These are phyloP conservation scores for Phalloptychus januarius DNA, from an alignment of 2,797 vertebrate genomes.

Conservation along the genomic window DNA sequence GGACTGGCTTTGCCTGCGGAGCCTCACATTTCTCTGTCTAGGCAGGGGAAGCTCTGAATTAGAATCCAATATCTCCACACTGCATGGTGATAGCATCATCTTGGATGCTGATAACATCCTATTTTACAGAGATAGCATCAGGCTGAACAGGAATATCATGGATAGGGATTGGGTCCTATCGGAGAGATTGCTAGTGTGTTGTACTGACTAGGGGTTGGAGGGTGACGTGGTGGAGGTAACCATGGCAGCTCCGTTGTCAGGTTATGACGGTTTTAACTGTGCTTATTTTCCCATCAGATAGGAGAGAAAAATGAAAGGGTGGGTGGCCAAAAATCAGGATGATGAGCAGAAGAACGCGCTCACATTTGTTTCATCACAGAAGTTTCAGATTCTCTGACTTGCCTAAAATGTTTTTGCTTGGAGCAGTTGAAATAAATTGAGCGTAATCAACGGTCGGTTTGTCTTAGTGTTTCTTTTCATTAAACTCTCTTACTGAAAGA, in stretches of 20 bases:
- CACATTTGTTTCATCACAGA: slow-evolving; percentile 50
- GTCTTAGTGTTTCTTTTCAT: slow-evolving; percentile 25
- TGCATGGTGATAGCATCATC: slow-evolving; percentile 68
- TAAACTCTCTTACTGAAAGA: slow-evolving; percentile 9
- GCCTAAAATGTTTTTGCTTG: slow-evolving; percentile 38
- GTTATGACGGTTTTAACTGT: slow-evolving; percentile 44
- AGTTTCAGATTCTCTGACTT: slow-evolving; percentile 45
- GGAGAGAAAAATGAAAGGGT: slow-evolving; percentile 45
- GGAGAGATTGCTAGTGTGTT: slow-evolving; percentile 41
- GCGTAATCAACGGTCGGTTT: slow-evolving; percentile 23
- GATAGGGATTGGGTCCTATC: slow-evolving; percentile 56
- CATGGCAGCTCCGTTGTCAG: slow-evolving; percentile 23
- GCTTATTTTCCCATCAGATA: slow-evolving; percentile 55
- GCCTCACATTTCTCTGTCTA: slow-evolving; percentile 51
- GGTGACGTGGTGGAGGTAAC: slow-evolving; percentile 37
- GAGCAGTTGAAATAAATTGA: slow-evolving; percentile 53
- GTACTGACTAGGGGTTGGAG: slow-evolving; percentile 36
- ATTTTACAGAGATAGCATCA: slow-evolving; percentile 73
- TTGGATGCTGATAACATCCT: slow-evolving; percentile 69
- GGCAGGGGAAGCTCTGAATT: slow-evolving; percentile 54
- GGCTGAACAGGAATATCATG: slow-evolving; percentile 61
- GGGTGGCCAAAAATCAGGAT: slow-evolving; percentile 38
- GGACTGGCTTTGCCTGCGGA: slow-evolving; percentile 64
- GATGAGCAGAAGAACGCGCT: slow-evolving; percentile 43
- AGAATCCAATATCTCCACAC: slow-evolving; percentile 68